Evolutionary conservation across 37 sponge, comb jelly and placozoan genomes (phyloP), one percentile per base, ranked within the genome.

Genomic region (Haliclona indistincta): DNA sequence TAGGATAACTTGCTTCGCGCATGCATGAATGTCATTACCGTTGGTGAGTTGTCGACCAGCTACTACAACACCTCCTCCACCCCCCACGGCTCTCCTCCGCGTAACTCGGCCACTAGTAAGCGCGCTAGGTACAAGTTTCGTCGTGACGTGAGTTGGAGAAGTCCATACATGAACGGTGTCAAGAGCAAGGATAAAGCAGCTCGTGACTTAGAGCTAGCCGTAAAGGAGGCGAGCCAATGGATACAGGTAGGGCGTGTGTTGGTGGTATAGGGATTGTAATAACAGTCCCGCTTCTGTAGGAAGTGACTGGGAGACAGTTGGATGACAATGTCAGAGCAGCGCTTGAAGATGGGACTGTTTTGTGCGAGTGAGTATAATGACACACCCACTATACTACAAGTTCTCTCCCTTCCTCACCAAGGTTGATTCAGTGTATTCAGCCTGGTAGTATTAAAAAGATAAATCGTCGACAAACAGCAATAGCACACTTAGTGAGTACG

Each of bases 311-410:
- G 15, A 44, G 52, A 53, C 58, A 56, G 38, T 74, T 91, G 43
- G 51, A 64, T 25, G 49, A 34, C 28, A 75, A 87, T 8, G 79
- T 95, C 64, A 79, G 92, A 41, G 80, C 80, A 28, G 76, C 86
- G 4, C 79, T 95, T 6, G 81, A 91, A 61, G 83, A 88, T 66
- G 96, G 96, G 2, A 51, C 88, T 1, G 43, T 95, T 0, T 76
- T 95, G 3, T 95, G 96, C 96, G 86, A 95, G 96, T 95, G 56
- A 88, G 94, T 93, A 60, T 60, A 10, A 66, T 13, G 37, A 36
- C 38, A 40, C 10, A 10, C 42, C 43, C 13, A 25, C 41, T n/a
- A 69, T 30, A 52, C n/a, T 23, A 20, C 3, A 56, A 42, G 53
- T 4, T 25, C 17, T 20, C 40, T 64, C 44, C 60, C 39, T 25